Percentiles rank a stretch among this genome's conserved stretches.
These are phyloP conservation scores for Candoia aspera DNA, from an alignment of 2,113 vertebrate species.

Conservation along the genomic window DNA sequence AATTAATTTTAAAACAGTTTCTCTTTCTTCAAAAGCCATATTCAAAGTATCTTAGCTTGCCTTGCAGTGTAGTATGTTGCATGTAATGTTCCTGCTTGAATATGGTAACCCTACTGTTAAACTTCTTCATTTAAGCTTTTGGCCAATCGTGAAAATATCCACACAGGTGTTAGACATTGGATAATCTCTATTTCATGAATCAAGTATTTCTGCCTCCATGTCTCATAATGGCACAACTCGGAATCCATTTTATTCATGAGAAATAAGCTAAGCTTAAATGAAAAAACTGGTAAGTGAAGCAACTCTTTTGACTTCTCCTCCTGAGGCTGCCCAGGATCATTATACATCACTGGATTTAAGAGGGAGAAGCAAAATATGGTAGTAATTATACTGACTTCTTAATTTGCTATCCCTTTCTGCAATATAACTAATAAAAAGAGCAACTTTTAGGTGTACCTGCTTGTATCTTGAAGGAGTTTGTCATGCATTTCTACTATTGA, in stretches of 20 bases:
- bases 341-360: not conserved
- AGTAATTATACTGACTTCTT: constrained; percentile 13
- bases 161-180: not conserved
- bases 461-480: not conserved
- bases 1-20: too few relatives aligned
- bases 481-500: not conserved
- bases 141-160: not conserved
- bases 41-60: too few relatives aligned
- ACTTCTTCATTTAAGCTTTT: not conserved
- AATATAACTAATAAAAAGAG: not conserved
- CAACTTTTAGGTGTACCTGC: not conserved
- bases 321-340: not conserved
- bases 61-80: too few relatives aligned
- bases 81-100: too few relatives aligned
- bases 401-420: not conserved
- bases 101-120: not conserved
- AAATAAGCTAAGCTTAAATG: not conserved
- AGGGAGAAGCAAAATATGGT: not conserved
- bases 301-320: not conserved
- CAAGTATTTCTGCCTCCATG: not conserved
- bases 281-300: not conserved
- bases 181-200: not conserved
- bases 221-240: not conserved
- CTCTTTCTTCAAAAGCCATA: not conserved
- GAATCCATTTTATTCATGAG: not conserved